A percentile compares a stretch with the other conserved stretches of the same genome.
Evolutionary conservation across 2,888 invertebrate genomes (phyloP).

Genomic region (Oscheius sp.): DNA sequence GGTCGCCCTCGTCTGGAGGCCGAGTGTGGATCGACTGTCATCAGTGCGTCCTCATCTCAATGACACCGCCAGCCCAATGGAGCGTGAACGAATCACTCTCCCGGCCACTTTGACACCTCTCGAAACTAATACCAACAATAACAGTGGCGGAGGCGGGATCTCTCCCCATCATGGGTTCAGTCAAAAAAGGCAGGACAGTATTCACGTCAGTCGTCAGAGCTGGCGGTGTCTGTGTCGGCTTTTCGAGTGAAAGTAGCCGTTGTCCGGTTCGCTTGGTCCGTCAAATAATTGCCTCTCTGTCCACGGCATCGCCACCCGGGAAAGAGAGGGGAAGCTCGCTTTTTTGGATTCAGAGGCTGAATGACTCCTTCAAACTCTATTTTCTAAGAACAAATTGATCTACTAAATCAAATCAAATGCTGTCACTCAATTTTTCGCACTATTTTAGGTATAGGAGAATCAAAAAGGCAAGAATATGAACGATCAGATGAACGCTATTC

Average conservation of each 20-base stretch:
- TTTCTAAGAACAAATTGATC: not conserved
- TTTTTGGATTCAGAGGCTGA: not conserved
- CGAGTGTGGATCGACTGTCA: too few relatives aligned
- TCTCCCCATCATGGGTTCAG: too few relatives aligned
- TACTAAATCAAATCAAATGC: too few relatives aligned
- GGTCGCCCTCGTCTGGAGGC: not conserved
- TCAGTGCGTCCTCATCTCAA: constrained; percentile 20
- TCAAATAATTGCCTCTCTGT: constrained; percentile 15
- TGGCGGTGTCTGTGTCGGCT: not conserved
- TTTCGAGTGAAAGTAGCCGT: not conserved
- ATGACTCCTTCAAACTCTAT: not conserved
- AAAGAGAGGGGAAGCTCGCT: too few relatives aligned
- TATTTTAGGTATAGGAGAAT: too few relatives aligned
- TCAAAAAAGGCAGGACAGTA: not conserved
- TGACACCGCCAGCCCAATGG: constrained; percentile 23
- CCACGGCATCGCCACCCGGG: too few relatives aligned
- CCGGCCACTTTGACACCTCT: constrained; percentile 15
- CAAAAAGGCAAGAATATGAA: too few relatives aligned
- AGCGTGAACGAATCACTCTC: constrained; percentile 25
- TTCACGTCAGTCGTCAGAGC: not conserved
- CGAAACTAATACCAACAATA: not conserved
- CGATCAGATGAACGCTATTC: too few relatives aligned
- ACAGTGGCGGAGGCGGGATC: too few relatives aligned
- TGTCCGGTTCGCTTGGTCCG: not conserved
- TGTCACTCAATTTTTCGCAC: too few relatives aligned